phyloP scores from a whole-genome alignment of 2,888 invertebrate genomes.

The Phlogophora meticulosa region DNA sequence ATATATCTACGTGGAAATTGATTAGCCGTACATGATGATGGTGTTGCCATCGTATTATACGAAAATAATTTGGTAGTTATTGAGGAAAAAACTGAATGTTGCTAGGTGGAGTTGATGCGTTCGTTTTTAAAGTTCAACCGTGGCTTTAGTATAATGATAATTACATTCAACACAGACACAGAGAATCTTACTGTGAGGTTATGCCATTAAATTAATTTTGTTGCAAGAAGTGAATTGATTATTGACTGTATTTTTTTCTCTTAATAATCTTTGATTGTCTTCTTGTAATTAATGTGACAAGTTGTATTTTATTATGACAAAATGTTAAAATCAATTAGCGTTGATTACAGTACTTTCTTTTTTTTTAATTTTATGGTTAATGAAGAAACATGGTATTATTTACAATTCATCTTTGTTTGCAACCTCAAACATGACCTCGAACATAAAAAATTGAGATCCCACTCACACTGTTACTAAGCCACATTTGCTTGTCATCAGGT shows the following conservation, averaged over 20 bases:
- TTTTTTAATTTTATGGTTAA: neutral
- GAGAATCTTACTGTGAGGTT: slow-evolving; percentile 10
- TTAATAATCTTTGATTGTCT: slow-evolving; percentile 5
- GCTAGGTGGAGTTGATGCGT: slow-evolving; percentile 16
- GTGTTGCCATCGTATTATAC: slow-evolving; percentile 50
- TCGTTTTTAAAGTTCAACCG: slow-evolving; percentile 54
- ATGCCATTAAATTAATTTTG: slow-evolving; percentile 41
- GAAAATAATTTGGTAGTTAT: slow-evolving; percentile 49
- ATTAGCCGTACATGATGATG: slow-evolving; percentile 47
- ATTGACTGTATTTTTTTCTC: slow-evolving; percentile 20
- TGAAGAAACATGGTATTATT: neutral
- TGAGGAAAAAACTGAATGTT: slow-evolving; percentile 39
- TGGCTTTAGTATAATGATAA: slow-evolving; percentile 31
- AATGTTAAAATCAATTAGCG: neutral
- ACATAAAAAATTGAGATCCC: neutral
- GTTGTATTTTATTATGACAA: slow-evolving; percentile 25
- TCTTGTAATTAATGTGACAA: slow-evolving; percentile 18
- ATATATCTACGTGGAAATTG: slow-evolving; percentile 53
- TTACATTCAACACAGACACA: slow-evolving; percentile 40
- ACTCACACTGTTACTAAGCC: neutral
- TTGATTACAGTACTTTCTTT: neutral
- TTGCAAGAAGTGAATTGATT: slow-evolving; percentile 52
- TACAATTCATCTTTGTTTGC: too few relatives aligned
- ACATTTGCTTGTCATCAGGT: slow-evolving; percentile 92
- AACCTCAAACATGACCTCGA: too few relatives aligned